These are phyloP conservation scores for Drosophila longiperda DNA, from an alignment of 2,888 invertebrate species.

Conservation along the genomic window DNA sequence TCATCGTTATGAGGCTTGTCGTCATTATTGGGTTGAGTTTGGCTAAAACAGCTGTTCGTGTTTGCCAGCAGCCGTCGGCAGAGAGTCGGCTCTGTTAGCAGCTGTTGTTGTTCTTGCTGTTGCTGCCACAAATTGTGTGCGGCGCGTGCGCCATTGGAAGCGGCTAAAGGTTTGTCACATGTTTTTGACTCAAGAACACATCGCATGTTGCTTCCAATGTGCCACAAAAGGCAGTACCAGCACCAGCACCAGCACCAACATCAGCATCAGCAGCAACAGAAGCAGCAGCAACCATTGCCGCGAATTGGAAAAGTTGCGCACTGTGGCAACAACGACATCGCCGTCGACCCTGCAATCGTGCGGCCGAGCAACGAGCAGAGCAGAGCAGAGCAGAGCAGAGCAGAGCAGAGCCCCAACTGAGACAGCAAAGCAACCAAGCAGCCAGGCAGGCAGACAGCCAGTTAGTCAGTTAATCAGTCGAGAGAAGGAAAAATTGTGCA, in stretches of 20 bases:
- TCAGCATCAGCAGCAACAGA: constrained; percentile 19
- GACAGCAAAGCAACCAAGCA: constrained; percentile 24
- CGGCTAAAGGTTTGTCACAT: constrained; percentile 63
- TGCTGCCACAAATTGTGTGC: constrained; percentile 15
- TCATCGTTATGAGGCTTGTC: constrained; percentile 2
- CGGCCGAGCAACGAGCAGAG: constrained; percentile 39
- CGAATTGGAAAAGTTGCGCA: constrained; percentile 62
- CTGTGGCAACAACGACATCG: constrained; percentile 36
- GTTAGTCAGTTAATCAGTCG: constrained; percentile 21
- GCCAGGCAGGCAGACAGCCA: constrained; percentile 24
- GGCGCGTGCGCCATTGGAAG: constrained; percentile 73
- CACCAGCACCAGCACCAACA: constrained; percentile 27
- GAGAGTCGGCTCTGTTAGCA: constrained; percentile 57
- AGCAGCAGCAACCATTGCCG: constrained; percentile 24
- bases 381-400: constrained; percentile 34
- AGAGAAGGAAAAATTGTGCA: constrained; percentile 43
- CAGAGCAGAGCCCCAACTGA: constrained; percentile 30
- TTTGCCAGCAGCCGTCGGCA: constrained; percentile 41
- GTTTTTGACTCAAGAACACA: constrained; percentile 55
- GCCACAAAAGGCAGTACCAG: constrained; percentile 63
- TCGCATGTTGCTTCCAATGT: constrained; percentile 72
- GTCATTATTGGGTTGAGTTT: constrained; percentile 21
- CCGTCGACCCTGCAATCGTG: constrained; percentile 41
- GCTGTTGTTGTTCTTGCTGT: constrained; percentile 65
- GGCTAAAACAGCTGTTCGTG: constrained; percentile 54